These are phyloP conservation scores for Saxicola maurus DNA, from an alignment of 2,797 vertebrate species.

Conservation along the genomic window DNA sequence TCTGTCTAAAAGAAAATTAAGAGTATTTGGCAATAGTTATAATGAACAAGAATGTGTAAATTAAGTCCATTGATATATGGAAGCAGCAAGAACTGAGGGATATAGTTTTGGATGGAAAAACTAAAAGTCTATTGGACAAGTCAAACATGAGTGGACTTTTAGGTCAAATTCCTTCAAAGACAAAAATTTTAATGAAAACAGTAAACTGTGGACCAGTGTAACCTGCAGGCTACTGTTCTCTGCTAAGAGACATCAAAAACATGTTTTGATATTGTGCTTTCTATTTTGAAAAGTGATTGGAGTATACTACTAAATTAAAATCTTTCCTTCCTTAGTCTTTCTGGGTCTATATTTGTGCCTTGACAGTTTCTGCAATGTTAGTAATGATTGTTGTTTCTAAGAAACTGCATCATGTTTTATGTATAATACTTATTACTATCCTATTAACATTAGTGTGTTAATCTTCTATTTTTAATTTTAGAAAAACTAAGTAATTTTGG, in stretches of 20 bases:
- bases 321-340: neutral
- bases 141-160: neutral
- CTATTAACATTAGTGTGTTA: neutral
- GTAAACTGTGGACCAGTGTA: neutral
- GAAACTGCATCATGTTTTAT: neutral
- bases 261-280: neutral
- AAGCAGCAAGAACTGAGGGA: neutral
- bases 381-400: neutral
- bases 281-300: neutral
- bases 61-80: slow-evolving; percentile 6
- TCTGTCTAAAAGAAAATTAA: slow-evolving; percentile 28
- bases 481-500: neutral
- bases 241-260: neutral
- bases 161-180: neutral
- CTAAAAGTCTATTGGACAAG: neutral
- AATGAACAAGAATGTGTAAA: neutral
- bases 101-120: neutral
- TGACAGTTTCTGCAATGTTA: neutral
- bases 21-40: slow-evolving; percentile 1
- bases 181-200: neutral
- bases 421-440: neutral
- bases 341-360: neutral
- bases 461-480: neutral
- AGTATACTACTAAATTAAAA: neutral
- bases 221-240: neutral